These are phyloP conservation scores for Danaus melanippus DNA, from an alignment of 1,140 invertebrate species.

Conservation along the genomic window DNA sequence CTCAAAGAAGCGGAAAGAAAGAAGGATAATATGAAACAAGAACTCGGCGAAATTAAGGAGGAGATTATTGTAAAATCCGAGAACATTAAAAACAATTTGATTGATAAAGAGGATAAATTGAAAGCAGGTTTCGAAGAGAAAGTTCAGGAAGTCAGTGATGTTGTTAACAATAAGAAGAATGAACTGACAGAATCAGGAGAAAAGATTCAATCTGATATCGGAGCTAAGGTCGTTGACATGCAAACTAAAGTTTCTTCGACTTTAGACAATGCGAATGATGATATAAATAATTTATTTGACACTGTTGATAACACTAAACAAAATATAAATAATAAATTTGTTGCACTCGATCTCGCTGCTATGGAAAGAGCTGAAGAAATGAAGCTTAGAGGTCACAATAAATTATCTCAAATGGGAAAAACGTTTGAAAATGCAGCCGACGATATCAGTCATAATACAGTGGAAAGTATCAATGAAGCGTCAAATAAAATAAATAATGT, in stretches of 20 bases:
- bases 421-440: conserved; percentile 25
- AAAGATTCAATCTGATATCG: conserved; percentile 30
- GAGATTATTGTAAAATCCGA: conserved; percentile 37
- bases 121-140: conserved; percentile 32
- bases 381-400: conserved; percentile 31
- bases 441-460: conserved; percentile 27
- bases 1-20: conserved; percentile 45
- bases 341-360: conserved; percentile 48
- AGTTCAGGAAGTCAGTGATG: conserved; percentile 25
- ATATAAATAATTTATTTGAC: conserved; percentile 29
- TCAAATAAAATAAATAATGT: conserved; percentile 23
- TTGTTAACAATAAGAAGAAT: conserved; percentile 28
- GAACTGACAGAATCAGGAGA: conserved; percentile 30
- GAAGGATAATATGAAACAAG: conserved; percentile 45
- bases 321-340: conserved; percentile 38
- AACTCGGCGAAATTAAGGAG: conserved; percentile 34
- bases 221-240: conserved; percentile 27
- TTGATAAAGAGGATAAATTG: conserved; percentile 38
- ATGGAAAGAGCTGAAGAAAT: conserved; percentile 51
- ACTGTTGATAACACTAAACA: conserved; percentile 30
- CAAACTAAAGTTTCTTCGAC: conserved; percentile 32
- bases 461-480: conserved; percentile 26
- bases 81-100: conserved; percentile 37
- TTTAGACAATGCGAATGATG: conserved; percentile 38
- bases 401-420: conserved; percentile 25